phyloP scores from a whole-genome alignment of 2,888 invertebrate species.

The Cryptus viduatorius region DNA sequence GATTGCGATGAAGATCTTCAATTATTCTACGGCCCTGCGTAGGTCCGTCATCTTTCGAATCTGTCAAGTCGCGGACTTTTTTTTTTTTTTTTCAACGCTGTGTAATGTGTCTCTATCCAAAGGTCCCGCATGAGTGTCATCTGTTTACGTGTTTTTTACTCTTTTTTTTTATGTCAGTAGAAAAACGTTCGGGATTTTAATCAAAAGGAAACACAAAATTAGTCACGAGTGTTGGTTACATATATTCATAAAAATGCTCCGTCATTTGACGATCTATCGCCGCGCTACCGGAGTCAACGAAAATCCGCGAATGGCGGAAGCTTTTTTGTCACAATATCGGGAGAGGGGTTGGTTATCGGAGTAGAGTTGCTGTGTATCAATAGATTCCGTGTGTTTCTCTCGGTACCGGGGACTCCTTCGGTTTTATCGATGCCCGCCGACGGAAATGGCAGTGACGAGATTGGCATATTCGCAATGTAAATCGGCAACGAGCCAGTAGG shows the following conservation, averaged over 20 bases:
- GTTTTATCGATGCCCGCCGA: constrained; percentile 32
- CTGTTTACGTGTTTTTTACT: neutral
- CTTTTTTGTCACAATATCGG: constrained; percentile 9
- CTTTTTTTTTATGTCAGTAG: neutral
- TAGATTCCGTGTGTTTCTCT: neutral
- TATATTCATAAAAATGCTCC: neutral
- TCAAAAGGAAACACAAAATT: neutral
- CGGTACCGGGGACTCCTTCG: constrained; percentile 44
- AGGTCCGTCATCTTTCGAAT: neutral
- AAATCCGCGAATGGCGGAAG: constrained; percentile 3
- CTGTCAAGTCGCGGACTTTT: neutral
- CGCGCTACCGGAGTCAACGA: neutral
- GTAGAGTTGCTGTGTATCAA: neutral
- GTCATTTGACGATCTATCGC: neutral
- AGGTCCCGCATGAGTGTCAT: neutral
- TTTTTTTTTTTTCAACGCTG: neutral
- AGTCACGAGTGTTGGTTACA: neutral
- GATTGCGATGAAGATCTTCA: neutral
- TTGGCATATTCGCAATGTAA: constrained; percentile 28
- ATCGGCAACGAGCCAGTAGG: constrained; percentile 28
- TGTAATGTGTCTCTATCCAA: neutral
- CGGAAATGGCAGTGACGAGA: constrained; percentile 16
- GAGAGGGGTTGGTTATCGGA: constrained; percentile 6
- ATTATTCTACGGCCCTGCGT: constrained; percentile 4
- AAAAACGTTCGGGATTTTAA: neutral